phyloP scores from a whole-genome alignment of 1,140 invertebrate genomes.

The Elysia chlorotica region DNA sequence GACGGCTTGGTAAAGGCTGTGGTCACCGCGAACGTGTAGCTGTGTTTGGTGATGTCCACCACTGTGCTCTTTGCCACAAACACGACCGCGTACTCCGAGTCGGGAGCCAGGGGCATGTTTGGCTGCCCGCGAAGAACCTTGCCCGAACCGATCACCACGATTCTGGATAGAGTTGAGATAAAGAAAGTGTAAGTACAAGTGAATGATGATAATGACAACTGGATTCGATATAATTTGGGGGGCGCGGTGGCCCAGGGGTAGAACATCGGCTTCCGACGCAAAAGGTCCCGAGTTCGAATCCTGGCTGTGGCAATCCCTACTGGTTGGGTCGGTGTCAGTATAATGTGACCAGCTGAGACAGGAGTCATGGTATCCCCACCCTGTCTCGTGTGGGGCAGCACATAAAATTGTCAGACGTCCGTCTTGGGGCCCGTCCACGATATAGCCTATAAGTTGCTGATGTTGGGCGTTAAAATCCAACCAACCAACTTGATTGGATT shows the following conservation, averaged over 20 bases:
- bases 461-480: no score
- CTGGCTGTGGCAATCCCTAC: background rate
- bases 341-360: no score
- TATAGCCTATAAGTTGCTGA: no score
- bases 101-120: background rate
- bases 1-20: background rate
- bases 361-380: no score
- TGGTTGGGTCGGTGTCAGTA: background rate
- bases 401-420: no score
- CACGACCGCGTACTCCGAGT: conserved; percentile 14
- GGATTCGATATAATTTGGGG: no score
- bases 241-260: background rate
- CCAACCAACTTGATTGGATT: no score
- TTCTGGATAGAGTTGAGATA: background rate
- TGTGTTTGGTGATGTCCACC: conserved; percentile 14
- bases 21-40: background rate
- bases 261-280: background rate
- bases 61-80: conserved; percentile 7
- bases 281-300: background rate
- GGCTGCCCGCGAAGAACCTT: background rate
- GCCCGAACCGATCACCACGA: background rate
- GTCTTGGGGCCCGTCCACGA: no score
- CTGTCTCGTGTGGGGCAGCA: no score
- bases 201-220: no score
- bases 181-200: background rate